Evolutionary conservation across 2,888 invertebrate species (phyloP).

Genomic region (Zeuzera pyrina): DNA sequence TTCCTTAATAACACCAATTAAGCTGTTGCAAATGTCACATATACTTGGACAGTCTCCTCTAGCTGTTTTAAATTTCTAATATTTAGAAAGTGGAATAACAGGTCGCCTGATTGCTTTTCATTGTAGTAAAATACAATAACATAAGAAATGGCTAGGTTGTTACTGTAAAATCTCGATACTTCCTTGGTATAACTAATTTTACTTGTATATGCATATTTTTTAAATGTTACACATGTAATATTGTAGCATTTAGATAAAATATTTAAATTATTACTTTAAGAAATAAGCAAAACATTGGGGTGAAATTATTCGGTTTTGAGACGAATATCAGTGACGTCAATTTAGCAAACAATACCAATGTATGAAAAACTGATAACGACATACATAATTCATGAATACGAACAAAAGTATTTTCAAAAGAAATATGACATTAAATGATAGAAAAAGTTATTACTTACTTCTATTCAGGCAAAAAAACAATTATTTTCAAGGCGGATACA

Average conservation of each 20-base stretch:
- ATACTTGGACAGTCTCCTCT: too few species aligned
- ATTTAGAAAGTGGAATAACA: too few species aligned
- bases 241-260: not conserved
- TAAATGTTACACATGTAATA: too few species aligned
- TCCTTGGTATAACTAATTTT: too few species aligned
- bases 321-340: slow-evolving; percentile 63
- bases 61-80: too few species aligned
- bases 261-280: not conserved
- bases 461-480: slow-evolving; percentile 30
- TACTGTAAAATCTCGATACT: too few species aligned
- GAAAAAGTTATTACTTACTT: slow-evolving; percentile 42
- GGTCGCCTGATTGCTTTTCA: too few species aligned
- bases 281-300: not conserved
- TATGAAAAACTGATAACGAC: slow-evolving; percentile 13
- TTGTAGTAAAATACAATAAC: too few species aligned
- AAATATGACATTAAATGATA: slow-evolving; percentile 10
- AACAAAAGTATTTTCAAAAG: slow-evolving; percentile 8
- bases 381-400: slow-evolving; percentile 12
- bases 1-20: slow-evolving; percentile 63
- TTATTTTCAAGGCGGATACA: slow-evolving; percentile 54
- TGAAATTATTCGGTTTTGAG: slow-evolving; percentile 23
- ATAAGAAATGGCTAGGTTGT: too few species aligned
- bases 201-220: too few species aligned
- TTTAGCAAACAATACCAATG: slow-evolving; percentile 21
- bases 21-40: too few species aligned